These are phyloP conservation scores for Distichodus sexfasciatus DNA, from an alignment of 2,797 vertebrate genomes.

Conservation along the genomic window DNA sequence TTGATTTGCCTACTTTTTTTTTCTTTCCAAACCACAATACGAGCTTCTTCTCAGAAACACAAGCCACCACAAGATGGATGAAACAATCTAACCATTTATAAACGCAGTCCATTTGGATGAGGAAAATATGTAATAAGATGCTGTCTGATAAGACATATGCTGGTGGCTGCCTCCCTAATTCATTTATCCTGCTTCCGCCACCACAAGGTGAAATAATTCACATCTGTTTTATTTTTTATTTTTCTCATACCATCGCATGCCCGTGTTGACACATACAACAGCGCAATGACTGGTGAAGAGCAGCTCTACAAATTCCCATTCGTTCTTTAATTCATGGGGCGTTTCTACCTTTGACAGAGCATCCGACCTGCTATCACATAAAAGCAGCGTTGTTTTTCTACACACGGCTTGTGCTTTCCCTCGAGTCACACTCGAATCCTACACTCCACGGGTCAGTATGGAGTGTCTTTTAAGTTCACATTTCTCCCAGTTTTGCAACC, in stretches of 20 bases:
- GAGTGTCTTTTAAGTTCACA: background rate
- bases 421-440: constrained; percentile 14
- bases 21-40: background rate
- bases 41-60: constrained; percentile 9
- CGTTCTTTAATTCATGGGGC: constrained; percentile 38
- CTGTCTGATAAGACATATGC: constrained; percentile 59
- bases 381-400: constrained; percentile 14
- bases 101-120: constrained; percentile 52
- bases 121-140: constrained; percentile 58
- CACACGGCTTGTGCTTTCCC: constrained; percentile 20
- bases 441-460: constrained; percentile 7
- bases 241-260: constrained; percentile 19
- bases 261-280: constrained; percentile 29
- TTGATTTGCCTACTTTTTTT: constrained; percentile 13
- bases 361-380: background rate
- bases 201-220: constrained; percentile 52
- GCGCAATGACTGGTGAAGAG: constrained; percentile 29
- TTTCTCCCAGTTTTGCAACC: background rate
- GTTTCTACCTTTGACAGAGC: constrained; percentile 34
- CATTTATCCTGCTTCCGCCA: constrained; percentile 43
- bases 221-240: constrained; percentile 51
- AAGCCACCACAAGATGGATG: constrained; percentile 51
- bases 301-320: constrained; percentile 19
- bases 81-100: constrained; percentile 53
- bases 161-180: constrained; percentile 34